A percentile compares a stretch with the other conserved stretches of the same genome.
phyloP scores from a whole-genome alignment of 2,797 vertebrate species.

The Chromobotia macracanthus region DNA sequence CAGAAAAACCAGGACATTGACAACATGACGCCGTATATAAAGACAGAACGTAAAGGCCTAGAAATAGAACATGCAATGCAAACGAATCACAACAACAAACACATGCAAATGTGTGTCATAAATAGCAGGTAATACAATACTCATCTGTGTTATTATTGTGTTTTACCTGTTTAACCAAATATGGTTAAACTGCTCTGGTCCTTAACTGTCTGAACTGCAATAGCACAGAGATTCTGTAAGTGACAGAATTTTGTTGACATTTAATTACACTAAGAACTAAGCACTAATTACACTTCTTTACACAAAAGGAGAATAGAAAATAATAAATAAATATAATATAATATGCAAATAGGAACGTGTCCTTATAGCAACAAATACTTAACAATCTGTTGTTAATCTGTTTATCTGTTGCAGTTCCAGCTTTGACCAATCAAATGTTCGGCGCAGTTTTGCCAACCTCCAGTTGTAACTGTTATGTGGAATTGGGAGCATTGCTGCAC shows the following conservation, averaged over 20 bases:
- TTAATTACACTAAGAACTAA: no score
- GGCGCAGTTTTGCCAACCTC: slow-evolving; percentile 23
- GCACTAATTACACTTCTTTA: no score
- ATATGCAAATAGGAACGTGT: neutral
- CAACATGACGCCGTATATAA: neutral
- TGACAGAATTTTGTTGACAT: neutral
- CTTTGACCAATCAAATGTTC: slow-evolving; percentile 30
- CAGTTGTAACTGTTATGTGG: neutral
- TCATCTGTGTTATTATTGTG: neutral
- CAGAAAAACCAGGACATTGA: neutral
- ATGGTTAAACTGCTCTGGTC: neutral
- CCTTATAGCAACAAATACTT: neutral
- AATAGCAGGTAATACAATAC: neutral
- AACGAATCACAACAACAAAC: no score
- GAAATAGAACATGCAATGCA: no score
- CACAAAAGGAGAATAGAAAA: no score
- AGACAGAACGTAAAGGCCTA: neutral
- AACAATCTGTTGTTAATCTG: neutral
- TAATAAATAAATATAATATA: neutral
- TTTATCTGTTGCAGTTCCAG: slow-evolving; percentile 26
- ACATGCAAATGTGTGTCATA: neutral
- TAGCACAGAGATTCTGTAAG: neutral
- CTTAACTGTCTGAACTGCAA: neutral
- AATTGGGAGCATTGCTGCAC: neutral
- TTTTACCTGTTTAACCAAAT: no score